These are phyloP conservation scores for Neoascia interrupta DNA, from an alignment of 2,888 invertebrate genomes.

Conservation along the genomic window DNA sequence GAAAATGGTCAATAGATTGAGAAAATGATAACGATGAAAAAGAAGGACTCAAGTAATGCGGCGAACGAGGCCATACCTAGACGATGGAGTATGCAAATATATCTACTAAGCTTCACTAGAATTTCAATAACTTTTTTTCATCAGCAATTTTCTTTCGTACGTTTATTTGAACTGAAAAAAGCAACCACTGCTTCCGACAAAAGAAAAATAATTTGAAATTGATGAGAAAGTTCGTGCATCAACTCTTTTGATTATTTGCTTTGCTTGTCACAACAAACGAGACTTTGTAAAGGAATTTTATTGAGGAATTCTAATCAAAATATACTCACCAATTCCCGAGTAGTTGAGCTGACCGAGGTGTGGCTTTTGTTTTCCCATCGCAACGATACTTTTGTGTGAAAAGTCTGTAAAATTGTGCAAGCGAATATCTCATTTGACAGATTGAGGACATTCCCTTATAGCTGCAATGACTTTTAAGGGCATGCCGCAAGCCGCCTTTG, in stretches of 20 bases:
- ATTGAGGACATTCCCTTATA: slow-evolving; percentile 69
- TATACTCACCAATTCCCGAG: slow-evolving; percentile 51
- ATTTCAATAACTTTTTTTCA: slow-evolving; percentile 22
- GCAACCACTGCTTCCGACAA: too few species aligned
- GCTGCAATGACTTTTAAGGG: slow-evolving; percentile 67
- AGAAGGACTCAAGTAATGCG: background rate
- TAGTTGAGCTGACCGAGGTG: too few species aligned
- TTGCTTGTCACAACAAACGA: slow-evolving; percentile 22
- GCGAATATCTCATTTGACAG: slow-evolving; percentile 61
- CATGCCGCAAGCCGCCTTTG: slow-evolving; percentile 45
- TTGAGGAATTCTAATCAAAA: slow-evolving; percentile 63
- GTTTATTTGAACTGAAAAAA: background rate
- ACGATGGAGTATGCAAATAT: slow-evolving; percentile 44
- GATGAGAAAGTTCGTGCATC: slow-evolving; percentile 62
- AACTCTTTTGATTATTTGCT: slow-evolving; percentile 48
- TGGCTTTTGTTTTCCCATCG: too few species aligned
- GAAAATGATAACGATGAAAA: slow-evolving; percentile 26
- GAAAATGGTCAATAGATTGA: slow-evolving; percentile 25
- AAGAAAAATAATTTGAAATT: slow-evolving; percentile 46
- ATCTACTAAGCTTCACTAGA: background rate
- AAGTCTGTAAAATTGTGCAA: slow-evolving; percentile 44
- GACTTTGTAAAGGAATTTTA: slow-evolving; percentile 38
- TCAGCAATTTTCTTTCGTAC: slow-evolving; percentile 54
- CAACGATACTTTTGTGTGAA: background rate
- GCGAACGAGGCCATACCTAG: slow-evolving; percentile 47